These are phyloP conservation scores for Aptenodytes forsteri DNA, from an alignment of 2,113 vertebrate species.

Conservation along the genomic window DNA sequence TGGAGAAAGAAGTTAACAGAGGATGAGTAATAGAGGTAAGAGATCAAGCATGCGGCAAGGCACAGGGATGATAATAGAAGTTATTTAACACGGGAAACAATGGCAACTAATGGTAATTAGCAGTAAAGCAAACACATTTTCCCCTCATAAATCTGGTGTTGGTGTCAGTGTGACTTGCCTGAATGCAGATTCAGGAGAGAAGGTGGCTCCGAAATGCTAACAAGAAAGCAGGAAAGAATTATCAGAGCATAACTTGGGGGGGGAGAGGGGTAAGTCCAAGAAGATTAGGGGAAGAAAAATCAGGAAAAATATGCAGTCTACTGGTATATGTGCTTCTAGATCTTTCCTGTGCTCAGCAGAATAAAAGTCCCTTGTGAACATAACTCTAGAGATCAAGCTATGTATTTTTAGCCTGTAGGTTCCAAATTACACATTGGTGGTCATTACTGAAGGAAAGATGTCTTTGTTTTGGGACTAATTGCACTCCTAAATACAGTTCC, in stretches of 20 bases:
- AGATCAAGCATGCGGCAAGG: not conserved
- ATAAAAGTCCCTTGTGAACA: not conserved
- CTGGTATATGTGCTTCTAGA: not conserved
- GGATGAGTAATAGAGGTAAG: slow-evolving; percentile 17
- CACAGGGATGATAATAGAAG: not conserved
- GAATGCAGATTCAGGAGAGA: not conserved
- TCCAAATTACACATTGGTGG: not conserved
- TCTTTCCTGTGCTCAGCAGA: not conserved
- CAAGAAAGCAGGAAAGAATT: not conserved
- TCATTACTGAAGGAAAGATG: not conserved
- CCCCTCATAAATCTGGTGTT: not conserved
- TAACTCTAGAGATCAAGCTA: not conserved
- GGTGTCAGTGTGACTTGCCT: not conserved
- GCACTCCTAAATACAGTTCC: not conserved
- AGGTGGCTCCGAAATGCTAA: not conserved
- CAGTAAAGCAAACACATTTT: not conserved
- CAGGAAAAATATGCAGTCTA: not conserved
- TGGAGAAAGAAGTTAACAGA: not conserved
- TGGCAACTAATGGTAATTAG: slow-evolving; percentile 22
- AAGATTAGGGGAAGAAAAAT: not conserved
- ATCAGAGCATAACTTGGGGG: not conserved
- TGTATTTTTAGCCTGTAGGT: not conserved
- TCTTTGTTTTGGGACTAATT: not conserved
- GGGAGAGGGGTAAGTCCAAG: not conserved
- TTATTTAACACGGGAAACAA: not conserved